Percentiles rank a stretch among this genome's conserved stretches.
phyloP scores from a whole-genome alignment of 2,888 invertebrate genomes.

The Sinopyrophorus schimmeli region DNA sequence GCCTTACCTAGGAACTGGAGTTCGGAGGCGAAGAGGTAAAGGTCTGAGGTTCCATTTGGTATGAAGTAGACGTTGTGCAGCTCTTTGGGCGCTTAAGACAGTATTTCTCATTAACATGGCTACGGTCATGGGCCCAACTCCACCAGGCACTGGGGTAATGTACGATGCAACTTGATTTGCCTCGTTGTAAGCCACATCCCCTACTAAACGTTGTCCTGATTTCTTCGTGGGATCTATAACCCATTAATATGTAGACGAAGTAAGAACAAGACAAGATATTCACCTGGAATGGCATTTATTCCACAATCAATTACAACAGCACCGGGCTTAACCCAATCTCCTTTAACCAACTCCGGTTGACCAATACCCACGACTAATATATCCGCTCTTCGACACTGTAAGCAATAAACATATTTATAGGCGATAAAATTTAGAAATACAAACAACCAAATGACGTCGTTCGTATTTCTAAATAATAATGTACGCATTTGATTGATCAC shows the following conservation, averaged over 20 bases:
- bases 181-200: constrained; percentile 89
- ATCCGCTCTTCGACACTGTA: constrained; percentile 72
- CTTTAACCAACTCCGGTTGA: constrained; percentile 84
- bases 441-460: too few species aligned
- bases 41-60: constrained; percentile 72
- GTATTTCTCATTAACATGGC: constrained; percentile 98
- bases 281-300: constrained; percentile 89
- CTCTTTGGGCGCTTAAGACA: constrained; percentile 75
- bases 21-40: constrained; percentile 65
- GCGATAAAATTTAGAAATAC: too few species aligned
- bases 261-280: not conserved
- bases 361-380: constrained; percentile 97
- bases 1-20: constrained; percentile 82
- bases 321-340: constrained; percentile 96
- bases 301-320: constrained; percentile 99
- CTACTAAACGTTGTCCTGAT: constrained; percentile 83
- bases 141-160: constrained; percentile 95
- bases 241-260: too few species aligned
- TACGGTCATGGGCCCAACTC: constrained; percentile 99
- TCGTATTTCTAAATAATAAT: too few species aligned
- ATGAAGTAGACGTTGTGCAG: constrained; percentile 61
- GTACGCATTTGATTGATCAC: too few species aligned
- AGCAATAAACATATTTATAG: constrained; percentile 19
- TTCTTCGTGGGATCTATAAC: constrained; percentile 78
- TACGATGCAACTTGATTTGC: constrained; percentile 79